phyloP scores from a whole-genome alignment of 2,113 vertebrate genomes.

The Cyprinodon variegatus region DNA sequence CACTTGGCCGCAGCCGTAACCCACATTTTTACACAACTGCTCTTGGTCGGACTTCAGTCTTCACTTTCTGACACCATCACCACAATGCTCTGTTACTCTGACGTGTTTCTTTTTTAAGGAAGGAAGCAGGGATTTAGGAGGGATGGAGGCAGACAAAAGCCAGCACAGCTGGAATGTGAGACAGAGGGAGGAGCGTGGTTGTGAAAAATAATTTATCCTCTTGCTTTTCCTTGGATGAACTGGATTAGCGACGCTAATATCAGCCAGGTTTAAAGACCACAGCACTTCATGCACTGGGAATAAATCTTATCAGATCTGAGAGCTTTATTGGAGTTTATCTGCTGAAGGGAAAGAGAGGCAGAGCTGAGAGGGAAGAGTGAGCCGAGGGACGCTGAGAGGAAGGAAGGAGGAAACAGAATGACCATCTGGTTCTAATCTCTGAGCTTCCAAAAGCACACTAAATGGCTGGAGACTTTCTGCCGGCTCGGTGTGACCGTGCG shows the following conservation, averaged over 20 bases:
- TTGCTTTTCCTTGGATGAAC: slow-evolving; percentile 12
- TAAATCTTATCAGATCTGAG: background rate
- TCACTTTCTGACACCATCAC: background rate
- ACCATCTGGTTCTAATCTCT: slow-evolving; percentile 72
- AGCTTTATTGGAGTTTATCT: slow-evolving; percentile 18
- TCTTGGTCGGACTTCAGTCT: background rate
- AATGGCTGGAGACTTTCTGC: slow-evolving; percentile 59
- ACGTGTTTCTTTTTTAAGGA: background rate
- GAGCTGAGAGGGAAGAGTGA: background rate
- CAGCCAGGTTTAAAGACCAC: background rate
- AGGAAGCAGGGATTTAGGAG: background rate
- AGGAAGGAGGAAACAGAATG: slow-evolving; percentile 64
- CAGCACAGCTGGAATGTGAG: slow-evolving; percentile 9
- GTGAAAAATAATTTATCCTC: slow-evolving; percentile 1
- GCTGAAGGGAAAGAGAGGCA: slow-evolving; percentile 2
- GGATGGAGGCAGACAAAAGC: slow-evolving; percentile 13
- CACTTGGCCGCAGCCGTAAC: background rate
- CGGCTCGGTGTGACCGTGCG: slow-evolving; percentile 9
- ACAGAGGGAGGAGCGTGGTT: background rate
- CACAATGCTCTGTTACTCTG: background rate
- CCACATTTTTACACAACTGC: background rate
- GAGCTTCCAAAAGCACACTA: slow-evolving; percentile 67
- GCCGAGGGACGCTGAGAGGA: slow-evolving; percentile 42
- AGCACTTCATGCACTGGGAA: background rate
- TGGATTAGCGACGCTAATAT: slow-evolving; percentile 13